phyloP scores from a whole-genome alignment of 2,113 vertebrate species.

The Clarias macrocephalus region DNA sequence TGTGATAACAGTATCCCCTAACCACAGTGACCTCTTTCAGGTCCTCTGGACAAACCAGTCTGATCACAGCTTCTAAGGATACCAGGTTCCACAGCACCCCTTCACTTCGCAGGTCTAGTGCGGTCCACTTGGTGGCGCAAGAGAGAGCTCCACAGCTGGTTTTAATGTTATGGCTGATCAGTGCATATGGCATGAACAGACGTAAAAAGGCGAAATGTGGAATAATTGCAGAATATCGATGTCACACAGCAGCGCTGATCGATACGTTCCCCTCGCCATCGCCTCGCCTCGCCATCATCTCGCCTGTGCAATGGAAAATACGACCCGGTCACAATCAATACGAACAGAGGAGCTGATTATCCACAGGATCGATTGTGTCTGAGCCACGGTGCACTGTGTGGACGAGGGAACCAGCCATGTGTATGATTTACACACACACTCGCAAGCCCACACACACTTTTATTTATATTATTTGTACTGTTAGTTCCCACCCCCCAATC shows the following conservation, averaged over 20 bases:
- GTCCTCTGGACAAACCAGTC: no score
- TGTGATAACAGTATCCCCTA: background rate
- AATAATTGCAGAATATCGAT: background rate
- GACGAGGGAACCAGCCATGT: background rate
- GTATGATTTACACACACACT: background rate
- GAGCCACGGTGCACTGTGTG: background rate
- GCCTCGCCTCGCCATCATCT: constrained; percentile 30
- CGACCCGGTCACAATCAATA: background rate
- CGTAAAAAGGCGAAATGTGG: background rate
- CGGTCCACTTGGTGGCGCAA: no score
- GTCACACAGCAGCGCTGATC: constrained; percentile 40
- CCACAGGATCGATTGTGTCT: background rate
- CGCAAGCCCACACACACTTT: background rate
- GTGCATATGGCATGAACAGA: no score
- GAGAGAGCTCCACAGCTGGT: no score
- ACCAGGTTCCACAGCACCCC: no score
- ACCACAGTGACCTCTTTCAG: no score
- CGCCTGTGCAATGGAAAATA: constrained; percentile 17
- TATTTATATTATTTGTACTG: no score
- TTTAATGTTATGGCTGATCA: no score
- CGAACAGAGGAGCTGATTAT: background rate
- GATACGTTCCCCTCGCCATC: background rate
- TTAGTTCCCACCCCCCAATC: no score
- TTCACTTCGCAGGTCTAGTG: no score
- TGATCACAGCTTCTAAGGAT: no score